Evolutionary conservation across 2,113 vertebrate species (phyloP).

Genomic region (Antechinus flavipes): DNA sequence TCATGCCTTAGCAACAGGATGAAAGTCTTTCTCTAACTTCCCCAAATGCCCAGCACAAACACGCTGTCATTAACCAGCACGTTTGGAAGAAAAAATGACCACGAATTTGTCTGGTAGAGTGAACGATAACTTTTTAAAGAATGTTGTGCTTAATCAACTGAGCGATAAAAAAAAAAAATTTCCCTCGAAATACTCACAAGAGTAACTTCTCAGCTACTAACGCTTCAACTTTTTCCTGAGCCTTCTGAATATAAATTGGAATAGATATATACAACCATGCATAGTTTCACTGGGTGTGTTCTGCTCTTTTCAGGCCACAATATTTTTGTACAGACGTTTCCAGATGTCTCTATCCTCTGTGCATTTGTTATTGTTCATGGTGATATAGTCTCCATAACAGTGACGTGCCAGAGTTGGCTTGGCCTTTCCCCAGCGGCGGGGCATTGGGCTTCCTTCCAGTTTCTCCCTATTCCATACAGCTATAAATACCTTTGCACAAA

Average conservation of each 20-base stretch:
- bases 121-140: neutral
- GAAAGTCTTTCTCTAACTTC: slow-evolving; percentile 22
- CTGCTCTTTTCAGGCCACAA: neutral
- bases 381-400: neutral
- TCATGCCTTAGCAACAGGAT: slow-evolving; percentile 38
- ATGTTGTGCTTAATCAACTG: neutral
- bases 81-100: slow-evolving; percentile 32
- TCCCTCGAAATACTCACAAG: neutral
- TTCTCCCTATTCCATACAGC: neutral
- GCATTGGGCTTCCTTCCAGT: neutral
- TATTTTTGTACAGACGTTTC: neutral
- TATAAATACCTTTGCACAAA: slow-evolving; percentile 1
- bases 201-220: neutral
- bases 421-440: neutral
- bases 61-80: slow-evolving; percentile 23
- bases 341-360: neutral
- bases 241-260: neutral
- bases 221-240: neutral
- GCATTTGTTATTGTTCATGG: neutral
- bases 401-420: neutral
- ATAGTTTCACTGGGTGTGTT: neutral
- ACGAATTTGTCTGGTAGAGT: neutral
- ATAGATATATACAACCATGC: neutral
- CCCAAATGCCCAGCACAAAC: neutral
- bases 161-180: neutral